Conservation (phyloP, 2,888 invertebrate species). For the Pyrrhia umbra region DNA sequence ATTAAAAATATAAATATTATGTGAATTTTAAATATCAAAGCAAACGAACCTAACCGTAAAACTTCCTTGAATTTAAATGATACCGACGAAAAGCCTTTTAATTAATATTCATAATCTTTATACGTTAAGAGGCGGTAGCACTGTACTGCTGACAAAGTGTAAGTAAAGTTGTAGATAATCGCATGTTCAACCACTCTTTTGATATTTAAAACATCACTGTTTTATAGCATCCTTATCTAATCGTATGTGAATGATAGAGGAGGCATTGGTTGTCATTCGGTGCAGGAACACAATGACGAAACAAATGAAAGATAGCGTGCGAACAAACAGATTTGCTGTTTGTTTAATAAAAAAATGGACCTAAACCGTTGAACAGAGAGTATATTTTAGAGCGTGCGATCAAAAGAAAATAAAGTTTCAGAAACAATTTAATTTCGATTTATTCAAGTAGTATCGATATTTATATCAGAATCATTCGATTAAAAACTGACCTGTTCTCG, state of each 20-base stretch:
- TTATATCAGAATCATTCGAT: not conserved
- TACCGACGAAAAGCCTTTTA: not conserved
- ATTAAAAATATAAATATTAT: not conserved
- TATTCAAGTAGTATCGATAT: not conserved
- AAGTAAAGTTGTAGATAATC: too few species aligned
- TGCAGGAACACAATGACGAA: too few species aligned
- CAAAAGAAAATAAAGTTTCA: not conserved
- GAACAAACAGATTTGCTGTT: too few species aligned
- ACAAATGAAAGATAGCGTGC: too few species aligned
- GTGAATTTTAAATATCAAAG: slow-evolving; percentile 1
- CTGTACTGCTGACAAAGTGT: not conserved
- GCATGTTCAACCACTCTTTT: too few species aligned
- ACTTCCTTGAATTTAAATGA: not conserved
- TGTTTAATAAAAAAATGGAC: too few species aligned
- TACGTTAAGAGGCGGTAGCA: not conserved
- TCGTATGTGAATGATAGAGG: too few species aligned
- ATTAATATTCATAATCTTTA: not conserved
- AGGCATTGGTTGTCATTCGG: too few species aligned
- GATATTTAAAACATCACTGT: too few species aligned
- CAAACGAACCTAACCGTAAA: not conserved
- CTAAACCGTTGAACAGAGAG: too few species aligned
- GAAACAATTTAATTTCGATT: not conserved
- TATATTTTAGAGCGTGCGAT: too few species aligned
- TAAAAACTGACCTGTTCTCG: slow-evolving; percentile 78
- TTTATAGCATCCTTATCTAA: too few species aligned